These are phyloP conservation scores for Argopecten irradians DNA, from an alignment of 1,140 invertebrate species.

Conservation along the genomic window DNA sequence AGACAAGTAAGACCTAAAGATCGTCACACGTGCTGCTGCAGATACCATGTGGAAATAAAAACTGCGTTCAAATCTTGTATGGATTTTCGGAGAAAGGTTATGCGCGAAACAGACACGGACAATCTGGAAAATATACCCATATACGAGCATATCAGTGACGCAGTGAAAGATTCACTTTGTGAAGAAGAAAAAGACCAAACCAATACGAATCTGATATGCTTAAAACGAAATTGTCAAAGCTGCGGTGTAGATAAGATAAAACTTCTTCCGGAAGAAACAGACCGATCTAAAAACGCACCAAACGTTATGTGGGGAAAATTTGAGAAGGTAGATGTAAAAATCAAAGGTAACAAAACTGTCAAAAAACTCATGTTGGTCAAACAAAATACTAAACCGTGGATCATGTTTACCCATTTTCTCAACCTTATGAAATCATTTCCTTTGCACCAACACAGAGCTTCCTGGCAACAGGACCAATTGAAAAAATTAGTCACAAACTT, in stretches of 20 bases:
- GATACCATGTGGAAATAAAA: too few relatives aligned
- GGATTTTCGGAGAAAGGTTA: too few relatives aligned
- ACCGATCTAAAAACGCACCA: background rate
- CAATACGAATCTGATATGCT: background rate
- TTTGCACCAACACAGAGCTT: conserved; percentile 37
- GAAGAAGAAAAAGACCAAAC: too few relatives aligned
- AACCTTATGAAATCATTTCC: conserved; percentile 34
- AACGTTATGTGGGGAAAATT: background rate
- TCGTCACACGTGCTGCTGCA: too few relatives aligned
- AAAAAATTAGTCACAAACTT: conserved; percentile 28
- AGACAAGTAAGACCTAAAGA: background rate
- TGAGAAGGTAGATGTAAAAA: background rate
- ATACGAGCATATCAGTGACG: too few relatives aligned
- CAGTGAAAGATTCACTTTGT: too few relatives aligned
- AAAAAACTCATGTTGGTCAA: conserved; percentile 34
- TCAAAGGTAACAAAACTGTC: background rate
- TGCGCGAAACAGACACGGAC: too few relatives aligned
- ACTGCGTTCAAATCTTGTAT: too few relatives aligned
- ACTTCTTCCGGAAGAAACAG: conserved; percentile 1
- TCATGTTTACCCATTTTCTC: conserved; percentile 38
- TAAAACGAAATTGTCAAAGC: conserved; percentile 24
- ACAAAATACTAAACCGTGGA: conserved; percentile 34
- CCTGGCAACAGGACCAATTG: conserved; percentile 44
- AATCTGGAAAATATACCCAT: too few relatives aligned
- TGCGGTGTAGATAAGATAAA: background rate